These are phyloP conservation scores for Eueides isabella DNA, from an alignment of 1,140 invertebrate species.

Conservation along the genomic window DNA sequence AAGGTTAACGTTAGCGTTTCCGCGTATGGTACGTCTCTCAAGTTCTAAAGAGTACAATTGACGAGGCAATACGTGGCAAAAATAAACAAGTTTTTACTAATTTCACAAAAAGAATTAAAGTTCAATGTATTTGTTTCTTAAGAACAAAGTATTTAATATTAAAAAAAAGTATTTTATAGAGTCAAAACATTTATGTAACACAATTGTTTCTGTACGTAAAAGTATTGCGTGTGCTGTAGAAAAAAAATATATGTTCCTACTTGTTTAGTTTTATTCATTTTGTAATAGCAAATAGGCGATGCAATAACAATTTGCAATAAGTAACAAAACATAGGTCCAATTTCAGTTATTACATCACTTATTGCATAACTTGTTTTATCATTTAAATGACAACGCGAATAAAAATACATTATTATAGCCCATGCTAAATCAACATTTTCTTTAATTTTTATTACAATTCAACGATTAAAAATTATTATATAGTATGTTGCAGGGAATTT, in stretches of 20 bases:
- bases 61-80: neutral
- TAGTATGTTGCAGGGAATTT: neutral
- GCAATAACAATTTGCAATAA: slow-evolving; percentile 27
- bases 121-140: too few species aligned
- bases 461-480: neutral
- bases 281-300: slow-evolving; percentile 17
- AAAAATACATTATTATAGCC: neutral
- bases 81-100: neutral
- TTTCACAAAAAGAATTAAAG: neutral
- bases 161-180: too few species aligned
- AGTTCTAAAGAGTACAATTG: neutral
- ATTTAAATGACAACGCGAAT: slow-evolving; percentile 10
- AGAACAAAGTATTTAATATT: too few species aligned
- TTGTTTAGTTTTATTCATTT: neutral
- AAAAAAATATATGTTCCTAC: neutral
- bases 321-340: slow-evolving; percentile 22
- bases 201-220: neutral
- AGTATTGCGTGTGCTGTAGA: neutral
- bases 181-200: neutral
- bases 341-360: slow-evolving; percentile 24
- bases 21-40: slow-evolving; percentile 21
- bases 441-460: neutral
- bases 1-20: slow-evolving; percentile 29
- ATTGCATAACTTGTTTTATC: slow-evolving; percentile 15
- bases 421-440: neutral